These are phyloP conservation scores for Buphagus erythrorhynchus DNA, from an alignment of 2,797 vertebrate genomes.

Conservation along the genomic window DNA sequence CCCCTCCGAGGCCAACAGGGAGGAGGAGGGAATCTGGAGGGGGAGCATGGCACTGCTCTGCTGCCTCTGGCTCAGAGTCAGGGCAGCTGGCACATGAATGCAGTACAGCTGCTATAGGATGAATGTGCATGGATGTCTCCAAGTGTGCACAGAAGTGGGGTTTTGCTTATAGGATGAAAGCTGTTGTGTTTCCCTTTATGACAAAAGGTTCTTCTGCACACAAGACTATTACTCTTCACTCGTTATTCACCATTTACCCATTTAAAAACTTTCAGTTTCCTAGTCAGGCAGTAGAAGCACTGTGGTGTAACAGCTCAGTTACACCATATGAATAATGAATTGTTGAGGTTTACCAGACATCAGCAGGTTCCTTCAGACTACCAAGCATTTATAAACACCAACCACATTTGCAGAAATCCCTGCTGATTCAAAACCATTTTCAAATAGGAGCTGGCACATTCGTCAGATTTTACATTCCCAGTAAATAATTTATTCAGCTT, in stretches of 20 bases:
- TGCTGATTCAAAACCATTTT: slow-evolving; percentile 18
- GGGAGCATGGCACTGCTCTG: accelerated
- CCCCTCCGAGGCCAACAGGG: not conserved
- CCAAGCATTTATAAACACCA: not conserved
- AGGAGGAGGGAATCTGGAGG: not conserved
- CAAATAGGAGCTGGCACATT: not conserved
- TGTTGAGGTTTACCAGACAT: not conserved
- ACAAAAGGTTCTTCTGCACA: not conserved
- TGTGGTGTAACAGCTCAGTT: not conserved
- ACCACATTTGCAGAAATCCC: not conserved
- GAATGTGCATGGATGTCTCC: not conserved
- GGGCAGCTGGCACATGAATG: not conserved
- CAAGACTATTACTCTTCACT: not conserved
- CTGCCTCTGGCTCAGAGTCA: not conserved
- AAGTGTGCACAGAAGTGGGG: not conserved
- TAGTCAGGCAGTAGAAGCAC: not conserved
- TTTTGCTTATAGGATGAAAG: not conserved
- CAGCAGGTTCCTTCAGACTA: not conserved
- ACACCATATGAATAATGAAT: not conserved
- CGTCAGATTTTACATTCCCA: not conserved
- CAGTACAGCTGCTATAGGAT: not conserved
- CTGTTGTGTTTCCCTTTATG: not conserved
- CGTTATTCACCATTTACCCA: not conserved
- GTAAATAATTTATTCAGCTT: slow-evolving; percentile 28
- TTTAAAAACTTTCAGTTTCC: not conserved